These are phyloP conservation scores for Andrena trimmerana DNA, from an alignment of 2,888 invertebrate genomes.

Conservation along the genomic window DNA sequence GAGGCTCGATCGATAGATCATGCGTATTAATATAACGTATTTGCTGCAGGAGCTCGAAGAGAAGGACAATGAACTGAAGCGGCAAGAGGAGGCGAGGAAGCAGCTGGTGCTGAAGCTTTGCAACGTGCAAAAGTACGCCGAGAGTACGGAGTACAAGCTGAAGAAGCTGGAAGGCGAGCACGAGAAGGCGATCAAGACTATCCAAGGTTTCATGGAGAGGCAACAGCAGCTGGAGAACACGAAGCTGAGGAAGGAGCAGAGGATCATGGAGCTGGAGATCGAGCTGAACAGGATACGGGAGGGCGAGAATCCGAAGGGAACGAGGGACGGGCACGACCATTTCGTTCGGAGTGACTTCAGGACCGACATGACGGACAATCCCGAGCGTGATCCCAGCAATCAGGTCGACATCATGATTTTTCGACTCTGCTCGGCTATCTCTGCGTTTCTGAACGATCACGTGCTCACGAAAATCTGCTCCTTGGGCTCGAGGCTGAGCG, in stretches of 20 bases:
- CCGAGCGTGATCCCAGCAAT: slow-evolving; percentile 79
- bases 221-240: slow-evolving; percentile 87
- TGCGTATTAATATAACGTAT: background rate
- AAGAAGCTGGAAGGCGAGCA: slow-evolving; percentile 86
- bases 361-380: slow-evolving; percentile 73
- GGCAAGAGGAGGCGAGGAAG: slow-evolving; percentile 80
- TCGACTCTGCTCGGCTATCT: slow-evolving; percentile 49
- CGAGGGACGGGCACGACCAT: slow-evolving; percentile 52
- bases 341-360: slow-evolving; percentile 71
- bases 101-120: slow-evolving; percentile 80
- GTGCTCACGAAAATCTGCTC: slow-evolving; percentile 4
- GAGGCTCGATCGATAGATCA: background rate
- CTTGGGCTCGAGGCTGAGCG: background rate
- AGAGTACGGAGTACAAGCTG: slow-evolving; percentile 79
- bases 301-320: slow-evolving; percentile 56
- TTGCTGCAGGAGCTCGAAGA: slow-evolving; percentile 79
- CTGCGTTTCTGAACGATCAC: slow-evolving; percentile 49
- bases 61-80: slow-evolving; percentile 75
- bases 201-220: slow-evolving; percentile 87
- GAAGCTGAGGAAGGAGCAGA: slow-evolving; percentile 75
- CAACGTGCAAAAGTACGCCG: slow-evolving; percentile 75
- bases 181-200: slow-evolving; percentile 87
- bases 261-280: slow-evolving; percentile 77
- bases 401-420: slow-evolving; percentile 79
- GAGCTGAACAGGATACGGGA: slow-evolving; percentile 70